Conservation (phyloP, 2,113 vertebrate genomes). For the Sarotherodon lohbergeri region DNA sequence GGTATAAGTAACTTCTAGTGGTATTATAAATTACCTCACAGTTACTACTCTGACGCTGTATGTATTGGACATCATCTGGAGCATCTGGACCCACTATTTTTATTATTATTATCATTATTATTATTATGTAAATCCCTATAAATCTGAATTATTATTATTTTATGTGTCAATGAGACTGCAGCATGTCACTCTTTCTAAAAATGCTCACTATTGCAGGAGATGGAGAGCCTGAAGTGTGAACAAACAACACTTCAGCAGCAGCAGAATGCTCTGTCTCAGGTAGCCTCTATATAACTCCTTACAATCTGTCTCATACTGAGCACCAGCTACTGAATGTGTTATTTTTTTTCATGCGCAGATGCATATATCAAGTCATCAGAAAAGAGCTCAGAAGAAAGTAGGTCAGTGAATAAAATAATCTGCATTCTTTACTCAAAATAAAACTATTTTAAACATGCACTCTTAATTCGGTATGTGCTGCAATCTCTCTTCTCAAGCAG, state of each 20-base stretch:
- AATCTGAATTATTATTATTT: not conserved
- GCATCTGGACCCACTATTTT: not conserved
- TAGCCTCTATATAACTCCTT: not conserved
- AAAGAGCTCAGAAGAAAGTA: not conserved
- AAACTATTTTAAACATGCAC: rapidly evolving
- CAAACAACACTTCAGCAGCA: conserved; percentile 40
- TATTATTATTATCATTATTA: not conserved
- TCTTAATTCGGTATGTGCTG: not conserved
- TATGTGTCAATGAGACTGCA: not conserved
- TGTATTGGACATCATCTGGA: not conserved
- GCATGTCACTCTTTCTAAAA: not conserved
- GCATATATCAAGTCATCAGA: not conserved
- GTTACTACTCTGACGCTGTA: not conserved
- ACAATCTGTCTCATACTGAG: not conserved
- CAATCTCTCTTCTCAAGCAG: not conserved
- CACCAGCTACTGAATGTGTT: not conserved
- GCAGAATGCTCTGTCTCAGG: conserved; percentile 43
- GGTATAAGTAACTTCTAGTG: not conserved
- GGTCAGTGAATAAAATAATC: conserved; percentile 3
- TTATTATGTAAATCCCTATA: not conserved
- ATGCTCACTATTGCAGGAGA: conserved; percentile 14
- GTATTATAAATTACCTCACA: rapidly evolving
- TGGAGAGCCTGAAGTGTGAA: conserved; percentile 27
- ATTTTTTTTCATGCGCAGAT: not conserved
- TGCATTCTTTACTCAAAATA: not conserved